These are phyloP conservation scores for Urechis unicinctus DNA, from an alignment of 2,888 invertebrate species.

Conservation along the genomic window DNA sequence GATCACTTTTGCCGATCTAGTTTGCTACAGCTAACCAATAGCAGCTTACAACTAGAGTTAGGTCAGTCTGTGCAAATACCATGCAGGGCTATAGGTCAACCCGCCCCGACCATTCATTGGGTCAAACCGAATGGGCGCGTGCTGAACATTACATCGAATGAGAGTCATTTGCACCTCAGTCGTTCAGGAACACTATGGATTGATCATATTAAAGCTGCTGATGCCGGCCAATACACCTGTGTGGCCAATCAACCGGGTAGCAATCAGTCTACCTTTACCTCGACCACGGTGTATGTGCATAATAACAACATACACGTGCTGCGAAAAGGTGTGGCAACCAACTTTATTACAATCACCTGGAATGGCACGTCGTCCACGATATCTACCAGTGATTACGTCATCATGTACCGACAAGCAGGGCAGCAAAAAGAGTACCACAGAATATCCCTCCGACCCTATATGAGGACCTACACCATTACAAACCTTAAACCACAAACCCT, in stretches of 20 bases:
- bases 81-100: conserved; percentile 52
- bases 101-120: conserved; percentile 49
- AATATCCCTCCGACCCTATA: conserved; percentile 31
- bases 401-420: conserved; percentile 39
- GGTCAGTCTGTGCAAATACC: conserved; percentile 46
- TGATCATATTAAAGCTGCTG: conserved; percentile 23
- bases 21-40: conserved; percentile 33
- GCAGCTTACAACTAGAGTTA: conserved; percentile 32
- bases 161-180: conserved; percentile 32
- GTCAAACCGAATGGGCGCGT: conserved; percentile 44
- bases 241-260: conserved; percentile 45
- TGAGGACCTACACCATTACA: conserved; percentile 48
- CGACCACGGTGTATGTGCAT: conserved; percentile 41
- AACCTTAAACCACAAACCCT: conserved; percentile 46
- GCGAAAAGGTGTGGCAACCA: conserved; percentile 2
- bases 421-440: conserved; percentile 5
- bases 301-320: conserved; percentile 1
- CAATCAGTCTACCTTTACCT: conserved; percentile 34
- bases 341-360: conserved; percentile 11
- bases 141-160: conserved; percentile 36
- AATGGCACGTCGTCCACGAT: conserved; percentile 10
- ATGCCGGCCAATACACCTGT: conserved; percentile 51
- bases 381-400: conserved; percentile 8
- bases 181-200: conserved; percentile 24
- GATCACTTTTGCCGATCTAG: conserved; percentile 38